phyloP scores from a whole-genome alignment of 2,113 vertebrate species.

The Chaetodon trifascialis region DNA sequence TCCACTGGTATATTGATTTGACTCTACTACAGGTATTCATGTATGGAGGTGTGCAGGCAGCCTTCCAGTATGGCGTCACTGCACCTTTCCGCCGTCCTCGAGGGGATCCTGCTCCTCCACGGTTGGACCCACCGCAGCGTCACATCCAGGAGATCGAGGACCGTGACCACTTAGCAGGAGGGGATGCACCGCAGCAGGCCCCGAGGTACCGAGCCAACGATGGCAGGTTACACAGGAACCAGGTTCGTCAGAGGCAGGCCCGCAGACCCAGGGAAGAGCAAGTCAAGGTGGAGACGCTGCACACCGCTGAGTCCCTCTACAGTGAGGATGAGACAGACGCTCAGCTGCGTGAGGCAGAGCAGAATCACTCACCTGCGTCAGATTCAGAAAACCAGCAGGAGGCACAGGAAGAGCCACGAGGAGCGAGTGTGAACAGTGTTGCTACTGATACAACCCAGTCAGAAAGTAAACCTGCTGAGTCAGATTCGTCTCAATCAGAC shows the following conservation, averaged over 20 bases:
- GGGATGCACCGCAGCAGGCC: constrained; percentile 33
- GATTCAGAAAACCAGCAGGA: constrained; percentile 37
- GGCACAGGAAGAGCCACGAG: constrained; percentile 8
- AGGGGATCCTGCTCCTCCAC: constrained; percentile 63
- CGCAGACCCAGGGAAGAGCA: not conserved
- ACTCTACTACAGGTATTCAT: constrained; percentile 66
- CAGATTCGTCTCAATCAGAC: constrained; percentile 16
- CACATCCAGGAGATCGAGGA: constrained; percentile 11
- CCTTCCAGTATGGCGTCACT: constrained; percentile 74
- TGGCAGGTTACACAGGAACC: constrained; percentile 18
- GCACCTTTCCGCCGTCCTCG: constrained; percentile 63
- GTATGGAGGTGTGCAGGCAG: constrained; percentile 75
- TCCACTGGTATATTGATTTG: not conserved
- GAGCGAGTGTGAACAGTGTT: not conserved
- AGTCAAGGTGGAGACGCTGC: constrained; percentile 71
- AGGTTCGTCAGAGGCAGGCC: constrained; percentile 43
- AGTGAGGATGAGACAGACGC: constrained; percentile 68
- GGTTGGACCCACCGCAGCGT: constrained; percentile 16
- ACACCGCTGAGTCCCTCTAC: constrained; percentile 9
- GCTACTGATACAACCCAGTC: not conserved
- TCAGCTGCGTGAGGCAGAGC: not conserved
- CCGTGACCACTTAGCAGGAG: constrained; percentile 21
- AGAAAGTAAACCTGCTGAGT: constrained; percentile 12
- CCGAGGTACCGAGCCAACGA: not conserved
- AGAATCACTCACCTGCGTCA: constrained; percentile 8